phyloP scores from a whole-genome alignment of 2,113 vertebrate genomes.

The Malaclemys terrapin region DNA sequence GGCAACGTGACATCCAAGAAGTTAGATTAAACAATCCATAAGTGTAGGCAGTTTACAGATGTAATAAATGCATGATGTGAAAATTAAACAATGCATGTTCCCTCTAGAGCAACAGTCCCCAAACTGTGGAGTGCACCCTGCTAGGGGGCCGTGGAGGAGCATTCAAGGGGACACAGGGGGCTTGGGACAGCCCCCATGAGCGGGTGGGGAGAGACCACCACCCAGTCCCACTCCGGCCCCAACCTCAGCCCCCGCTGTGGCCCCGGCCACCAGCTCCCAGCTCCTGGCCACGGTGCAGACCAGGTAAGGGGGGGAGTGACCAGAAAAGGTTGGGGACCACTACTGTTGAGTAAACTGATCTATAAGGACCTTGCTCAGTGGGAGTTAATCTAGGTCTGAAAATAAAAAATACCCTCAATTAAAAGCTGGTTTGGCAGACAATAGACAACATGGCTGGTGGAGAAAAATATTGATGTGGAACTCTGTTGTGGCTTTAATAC shows the following conservation, averaged over 20 bases:
- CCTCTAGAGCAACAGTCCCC: background rate
- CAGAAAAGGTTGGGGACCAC: too few relatives aligned
- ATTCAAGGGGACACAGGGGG: too few relatives aligned
- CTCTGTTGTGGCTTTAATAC: background rate
- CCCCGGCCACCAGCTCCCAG: too few relatives aligned
- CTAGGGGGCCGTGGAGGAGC: too few relatives aligned
- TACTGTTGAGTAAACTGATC: background rate
- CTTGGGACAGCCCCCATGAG: too few relatives aligned
- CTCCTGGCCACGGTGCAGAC: too few relatives aligned
- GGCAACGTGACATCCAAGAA: constrained; percentile 28
- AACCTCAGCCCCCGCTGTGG: too few relatives aligned
- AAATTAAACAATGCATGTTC: background rate
- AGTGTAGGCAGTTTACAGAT: constrained; percentile 39
- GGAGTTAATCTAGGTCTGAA: constrained; percentile 1
- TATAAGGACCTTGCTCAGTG: constrained; percentile 25
- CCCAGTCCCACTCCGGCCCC: too few relatives aligned
- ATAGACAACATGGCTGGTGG: background rate
- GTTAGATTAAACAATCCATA: constrained; percentile 21
- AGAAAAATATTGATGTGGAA: background rate
- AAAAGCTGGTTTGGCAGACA: background rate
- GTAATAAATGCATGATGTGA: too few relatives aligned
- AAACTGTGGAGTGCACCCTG: too few relatives aligned
- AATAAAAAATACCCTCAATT: constrained; percentile 19
- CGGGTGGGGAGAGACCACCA: too few relatives aligned
- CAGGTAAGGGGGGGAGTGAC: too few relatives aligned